Evolutionary conservation across 2,797 vertebrate species (phyloP).

Genomic region (Clarias platycephalus): DNA sequence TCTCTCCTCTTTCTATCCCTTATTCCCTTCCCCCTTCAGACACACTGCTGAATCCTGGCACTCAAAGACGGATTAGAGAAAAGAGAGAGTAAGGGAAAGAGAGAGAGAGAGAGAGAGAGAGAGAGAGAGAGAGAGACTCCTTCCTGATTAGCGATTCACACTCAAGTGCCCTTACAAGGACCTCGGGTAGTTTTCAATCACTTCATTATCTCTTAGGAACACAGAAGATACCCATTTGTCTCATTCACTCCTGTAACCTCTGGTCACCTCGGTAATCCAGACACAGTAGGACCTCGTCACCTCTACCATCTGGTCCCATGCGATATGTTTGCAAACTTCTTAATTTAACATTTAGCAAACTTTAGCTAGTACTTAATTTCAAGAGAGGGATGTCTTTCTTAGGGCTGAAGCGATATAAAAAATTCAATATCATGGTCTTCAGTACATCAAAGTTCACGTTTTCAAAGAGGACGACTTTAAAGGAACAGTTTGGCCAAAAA

Average conservation of each 20-base stretch:
- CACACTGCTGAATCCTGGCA: slow-evolving; percentile 75
- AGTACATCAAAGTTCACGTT: slow-evolving; percentile 15
- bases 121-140: slow-evolving; percentile 71
- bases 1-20: slow-evolving; percentile 37
- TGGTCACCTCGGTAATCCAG: slow-evolving; percentile 21
- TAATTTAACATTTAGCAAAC: slow-evolving; percentile 25
- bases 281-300: neutral
- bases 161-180: slow-evolving; percentile 88
- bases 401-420: neutral
- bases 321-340: slow-evolving; percentile 16
- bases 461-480: slow-evolving; percentile 26
- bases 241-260: slow-evolving; percentile 30
- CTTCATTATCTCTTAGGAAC: slow-evolving; percentile 62
- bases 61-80: slow-evolving; percentile 94
- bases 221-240: slow-evolving; percentile 63
- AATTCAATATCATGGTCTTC: slow-evolving; percentile 29
- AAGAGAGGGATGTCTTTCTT: slow-evolving; percentile 6
- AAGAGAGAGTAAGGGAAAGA: slow-evolving; percentile 30
- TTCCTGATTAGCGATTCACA: slow-evolving; percentile 92
- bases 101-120: slow-evolving; percentile 39
- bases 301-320: neutral
- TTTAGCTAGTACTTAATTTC: slow-evolving; percentile 5
- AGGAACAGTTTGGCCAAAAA: slow-evolving; percentile 21
- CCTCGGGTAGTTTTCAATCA: slow-evolving; percentile 88
- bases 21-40: slow-evolving; percentile 62